Conservation (phyloP, 2,113 vertebrate genomes). For the Acinonyx jubatus region DNA sequence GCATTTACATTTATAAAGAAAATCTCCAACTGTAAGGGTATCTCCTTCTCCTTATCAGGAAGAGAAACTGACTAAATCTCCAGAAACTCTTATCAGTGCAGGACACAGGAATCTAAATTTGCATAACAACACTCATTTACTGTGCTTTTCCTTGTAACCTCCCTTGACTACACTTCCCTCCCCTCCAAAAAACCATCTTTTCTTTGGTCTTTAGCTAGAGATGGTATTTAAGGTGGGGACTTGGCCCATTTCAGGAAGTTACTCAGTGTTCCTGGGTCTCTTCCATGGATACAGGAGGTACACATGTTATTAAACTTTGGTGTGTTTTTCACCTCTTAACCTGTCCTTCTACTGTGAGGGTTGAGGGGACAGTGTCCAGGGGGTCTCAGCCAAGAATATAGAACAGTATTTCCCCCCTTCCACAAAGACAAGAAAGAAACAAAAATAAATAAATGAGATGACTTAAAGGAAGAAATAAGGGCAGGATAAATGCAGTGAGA, state of each 20-base stretch:
- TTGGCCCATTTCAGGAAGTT: neutral
- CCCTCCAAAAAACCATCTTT: fast-evolving
- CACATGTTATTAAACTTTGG: neutral
- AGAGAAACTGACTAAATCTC: neutral
- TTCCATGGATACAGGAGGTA: neutral
- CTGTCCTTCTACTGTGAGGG: neutral
- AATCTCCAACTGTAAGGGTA: neutral
- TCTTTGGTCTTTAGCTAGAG: neutral
- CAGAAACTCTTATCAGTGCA: neutral
- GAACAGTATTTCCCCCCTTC: neutral
- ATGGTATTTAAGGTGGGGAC: neutral
- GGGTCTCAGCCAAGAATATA: neutral
- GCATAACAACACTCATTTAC: neutral
- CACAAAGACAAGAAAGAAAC: neutral
- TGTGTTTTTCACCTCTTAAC: neutral
- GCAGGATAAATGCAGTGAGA: neutral
- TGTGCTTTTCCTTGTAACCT: neutral
- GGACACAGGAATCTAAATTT: neutral
- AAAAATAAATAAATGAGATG: neutral
- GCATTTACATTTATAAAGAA: neutral
- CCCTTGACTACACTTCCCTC: neutral
- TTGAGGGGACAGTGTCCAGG: neutral
- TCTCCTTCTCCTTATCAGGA: neutral
- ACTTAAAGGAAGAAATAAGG: neutral
- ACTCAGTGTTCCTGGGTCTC: neutral